These are phyloP conservation scores for Myotis myotis DNA, from an alignment of 2,797 vertebrate species.

Conservation along the genomic window DNA sequence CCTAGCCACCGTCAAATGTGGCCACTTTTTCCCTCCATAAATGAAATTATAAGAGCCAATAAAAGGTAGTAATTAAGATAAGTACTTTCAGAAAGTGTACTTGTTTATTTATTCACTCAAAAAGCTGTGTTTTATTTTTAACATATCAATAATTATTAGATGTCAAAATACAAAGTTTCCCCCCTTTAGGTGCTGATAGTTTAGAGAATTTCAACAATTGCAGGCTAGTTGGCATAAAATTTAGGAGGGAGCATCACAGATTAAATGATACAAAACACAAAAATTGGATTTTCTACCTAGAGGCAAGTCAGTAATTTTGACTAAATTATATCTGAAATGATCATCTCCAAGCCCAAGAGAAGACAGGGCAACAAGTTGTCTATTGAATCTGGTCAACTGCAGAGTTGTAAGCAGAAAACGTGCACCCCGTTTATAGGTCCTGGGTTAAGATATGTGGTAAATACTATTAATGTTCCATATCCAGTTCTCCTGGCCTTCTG, in stretches of 20 bases:
- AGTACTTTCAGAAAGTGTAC: background rate
- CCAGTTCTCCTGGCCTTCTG: background rate
- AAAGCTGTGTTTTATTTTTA: background rate
- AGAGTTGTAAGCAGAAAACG: background rate
- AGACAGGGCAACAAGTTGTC: background rate
- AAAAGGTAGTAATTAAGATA: background rate
- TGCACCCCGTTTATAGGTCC: background rate
- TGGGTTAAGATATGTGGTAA: background rate
- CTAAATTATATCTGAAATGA: background rate
- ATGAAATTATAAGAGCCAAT: background rate
- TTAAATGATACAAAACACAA: background rate
- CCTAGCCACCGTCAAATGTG: background rate
- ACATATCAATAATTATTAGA: background rate
- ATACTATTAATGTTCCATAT: background rate
- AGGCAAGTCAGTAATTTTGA: background rate
- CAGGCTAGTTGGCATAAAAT: background rate
- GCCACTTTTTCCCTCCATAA: background rate
- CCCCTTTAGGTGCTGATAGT: background rate
- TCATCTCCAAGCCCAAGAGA: background rate
- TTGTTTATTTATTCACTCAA: background rate
- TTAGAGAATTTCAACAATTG: background rate
- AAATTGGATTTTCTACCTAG: background rate
- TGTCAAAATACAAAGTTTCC: slow-evolving; percentile 35
- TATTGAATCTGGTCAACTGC: background rate
- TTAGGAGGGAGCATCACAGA: background rate